A percentile compares a stretch with the other conserved stretches of the same genome.
These are phyloP conservation scores for Drosophila borborema DNA, from an alignment of 2,888 invertebrate genomes.

Conservation along the genomic window DNA sequence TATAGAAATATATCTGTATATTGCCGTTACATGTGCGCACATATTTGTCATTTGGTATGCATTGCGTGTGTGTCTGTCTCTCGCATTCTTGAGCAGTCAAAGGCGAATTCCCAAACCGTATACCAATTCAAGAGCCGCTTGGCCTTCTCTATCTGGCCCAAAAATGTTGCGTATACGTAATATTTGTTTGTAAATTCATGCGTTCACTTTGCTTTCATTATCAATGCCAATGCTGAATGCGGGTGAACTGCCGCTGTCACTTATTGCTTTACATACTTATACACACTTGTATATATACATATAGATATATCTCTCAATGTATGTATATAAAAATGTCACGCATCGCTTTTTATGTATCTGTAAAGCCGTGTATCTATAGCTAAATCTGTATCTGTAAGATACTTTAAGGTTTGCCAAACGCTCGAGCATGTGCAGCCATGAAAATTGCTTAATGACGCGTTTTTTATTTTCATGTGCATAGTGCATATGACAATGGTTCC, in stretches of 20 bases:
- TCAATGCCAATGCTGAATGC: constrained; percentile 25
- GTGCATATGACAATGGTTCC: neutral
- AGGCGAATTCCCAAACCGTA: constrained; percentile 9
- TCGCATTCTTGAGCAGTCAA: constrained; percentile 14
- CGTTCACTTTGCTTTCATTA: constrained; percentile 34
- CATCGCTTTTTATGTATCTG: constrained; percentile 19
- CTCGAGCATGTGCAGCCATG: neutral
- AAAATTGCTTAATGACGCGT: neutral
- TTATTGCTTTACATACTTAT: neutral
- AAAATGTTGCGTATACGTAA: constrained; percentile 54
- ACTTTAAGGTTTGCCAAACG: constrained; percentile 6
- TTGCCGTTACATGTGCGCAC: constrained; percentile 5
- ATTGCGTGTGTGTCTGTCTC: constrained; percentile 11
- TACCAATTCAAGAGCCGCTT: constrained; percentile 12
- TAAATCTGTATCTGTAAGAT: constrained; percentile 20
- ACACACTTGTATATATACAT: neutral
- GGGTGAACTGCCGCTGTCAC: neutral
- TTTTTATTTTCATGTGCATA: neutral
- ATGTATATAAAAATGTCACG: constrained; percentile 18
- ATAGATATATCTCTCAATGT: neutral
- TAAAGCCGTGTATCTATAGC: neutral
- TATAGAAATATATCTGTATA: neutral
- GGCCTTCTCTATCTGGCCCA: constrained; percentile 25
- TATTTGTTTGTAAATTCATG: constrained; percentile 34
- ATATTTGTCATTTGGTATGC: constrained; percentile 29